Evolutionary conservation across 1,140 invertebrate genomes (phyloP).

Genomic region (Helicoverpa armigera): DNA sequence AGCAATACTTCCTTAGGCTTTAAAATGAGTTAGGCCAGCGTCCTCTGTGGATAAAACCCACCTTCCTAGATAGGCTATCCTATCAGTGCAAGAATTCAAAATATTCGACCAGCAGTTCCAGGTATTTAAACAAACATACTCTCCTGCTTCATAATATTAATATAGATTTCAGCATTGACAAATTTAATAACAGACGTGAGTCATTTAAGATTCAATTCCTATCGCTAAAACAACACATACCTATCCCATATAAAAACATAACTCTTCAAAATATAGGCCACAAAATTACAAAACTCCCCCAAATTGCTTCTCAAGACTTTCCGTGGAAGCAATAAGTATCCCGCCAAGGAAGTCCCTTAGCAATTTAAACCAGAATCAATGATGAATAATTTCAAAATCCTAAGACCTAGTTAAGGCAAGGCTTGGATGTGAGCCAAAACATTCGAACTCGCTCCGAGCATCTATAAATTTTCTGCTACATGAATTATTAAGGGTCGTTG

Average conservation of each 20-base stretch:
- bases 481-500: constrained; percentile 1
- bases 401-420: constrained; percentile 1
- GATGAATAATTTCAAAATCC: constrained; percentile 38
- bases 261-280: background rate
- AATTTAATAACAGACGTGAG: too few species aligned
- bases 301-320: background rate
- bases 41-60: too few species aligned
- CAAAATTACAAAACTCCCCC: background rate
- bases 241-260: background rate
- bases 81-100: too few species aligned
- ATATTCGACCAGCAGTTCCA: too few species aligned
- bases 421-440: constrained; percentile 1
- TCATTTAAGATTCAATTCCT: background rate
- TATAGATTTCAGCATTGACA: too few species aligned
- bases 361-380: constrained; percentile 33
- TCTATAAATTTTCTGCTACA: constrained; percentile 16
- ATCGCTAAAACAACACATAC: background rate
- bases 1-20: too few species aligned
- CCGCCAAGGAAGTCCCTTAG: background rate
- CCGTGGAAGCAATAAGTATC: background rate
- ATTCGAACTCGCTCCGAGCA: constrained; percentile 12
- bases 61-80: too few species aligned
- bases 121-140: too few species aligned
- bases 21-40: background rate
- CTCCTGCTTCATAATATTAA: too few species aligned